phyloP scores from a whole-genome alignment of 2,888 invertebrate genomes.

The Trachelus iudaicus region DNA sequence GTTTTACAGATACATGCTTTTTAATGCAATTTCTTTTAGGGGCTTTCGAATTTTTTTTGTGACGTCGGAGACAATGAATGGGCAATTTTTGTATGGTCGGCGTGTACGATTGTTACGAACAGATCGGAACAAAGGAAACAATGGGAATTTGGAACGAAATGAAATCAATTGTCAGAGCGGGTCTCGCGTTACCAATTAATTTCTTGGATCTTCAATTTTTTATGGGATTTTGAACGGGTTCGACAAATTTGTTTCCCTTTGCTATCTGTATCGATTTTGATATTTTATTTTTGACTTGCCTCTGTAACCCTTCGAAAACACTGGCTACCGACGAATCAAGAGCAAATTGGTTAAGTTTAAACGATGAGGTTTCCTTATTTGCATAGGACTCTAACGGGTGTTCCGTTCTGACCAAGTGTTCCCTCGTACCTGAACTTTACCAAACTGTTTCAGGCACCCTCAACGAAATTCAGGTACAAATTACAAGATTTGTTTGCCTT shows the following conservation, averaged over 20 bases:
- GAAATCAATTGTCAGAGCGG: background rate
- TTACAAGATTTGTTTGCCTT: slow-evolving; percentile 16
- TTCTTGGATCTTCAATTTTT: background rate
- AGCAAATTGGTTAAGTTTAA: slow-evolving; percentile 11
- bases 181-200: background rate
- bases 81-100: background rate
- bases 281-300: background rate
- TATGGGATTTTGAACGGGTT: background rate
- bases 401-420: slow-evolving; percentile 1
- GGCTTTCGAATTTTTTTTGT: too few relatives aligned
- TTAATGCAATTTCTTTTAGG: too few relatives aligned
- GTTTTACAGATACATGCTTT: too few relatives aligned
- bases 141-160: background rate
- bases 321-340: background rate
- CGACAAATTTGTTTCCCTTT: background rate
- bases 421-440: slow-evolving; percentile 3
- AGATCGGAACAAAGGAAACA: background rate
- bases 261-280: background rate
- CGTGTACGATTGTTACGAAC: background rate
- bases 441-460: slow-evolving; percentile 9
- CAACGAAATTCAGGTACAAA: slow-evolving; percentile 17
- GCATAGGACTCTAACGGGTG: slow-evolving; percentile 14
- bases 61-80: too few relatives aligned
- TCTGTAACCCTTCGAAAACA: background rate
- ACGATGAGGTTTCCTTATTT: slow-evolving; percentile 12